phyloP scores from a whole-genome alignment of 2,888 invertebrate genomes.

The Caenorhabditis becei region DNA sequence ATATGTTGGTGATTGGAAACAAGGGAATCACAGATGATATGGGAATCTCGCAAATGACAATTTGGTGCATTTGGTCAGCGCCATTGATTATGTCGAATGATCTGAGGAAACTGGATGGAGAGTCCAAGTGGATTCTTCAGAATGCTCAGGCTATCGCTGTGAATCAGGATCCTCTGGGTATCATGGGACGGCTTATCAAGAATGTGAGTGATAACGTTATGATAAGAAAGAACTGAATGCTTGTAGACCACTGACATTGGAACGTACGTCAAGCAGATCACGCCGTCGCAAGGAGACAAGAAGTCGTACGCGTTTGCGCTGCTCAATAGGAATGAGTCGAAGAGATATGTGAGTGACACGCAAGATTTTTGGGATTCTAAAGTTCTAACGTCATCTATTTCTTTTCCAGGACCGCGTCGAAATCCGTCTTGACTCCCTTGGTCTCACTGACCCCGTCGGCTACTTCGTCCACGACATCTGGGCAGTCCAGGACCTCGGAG shows the following conservation, averaged over 20 bases:
- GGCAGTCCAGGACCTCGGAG: conserved; percentile 61
- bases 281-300: conserved; percentile 64
- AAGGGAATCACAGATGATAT: conserved; percentile 75
- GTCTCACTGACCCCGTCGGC: conserved; percentile 69
- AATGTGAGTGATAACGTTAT: conserved; percentile 67
- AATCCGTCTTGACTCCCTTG: conserved; percentile 68
- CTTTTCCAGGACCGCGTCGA: conserved; percentile 54
- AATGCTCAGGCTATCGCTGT: conserved; percentile 79
- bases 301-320: conserved; percentile 77
- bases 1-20: conserved; percentile 82
- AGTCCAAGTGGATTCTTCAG: conserved; percentile 74
- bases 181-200: conserved; percentile 80
- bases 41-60: conserved; percentile 77
- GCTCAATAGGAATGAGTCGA: conserved; percentile 68
- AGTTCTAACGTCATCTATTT: background rate
- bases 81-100: conserved; percentile 81
- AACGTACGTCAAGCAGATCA: conserved; percentile 76
- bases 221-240: background rate
- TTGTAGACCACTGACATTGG: conserved; percentile 75
- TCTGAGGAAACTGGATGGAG: conserved; percentile 70
- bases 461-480: conserved; percentile 74
- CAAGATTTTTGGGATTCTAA: background rate
- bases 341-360: conserved; percentile 19
- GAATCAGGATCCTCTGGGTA: conserved; percentile 81
- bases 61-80: conserved; percentile 81